Conservation (phyloP, 2,888 invertebrate genomes). For the Sceliomorpha sp. region DNA sequence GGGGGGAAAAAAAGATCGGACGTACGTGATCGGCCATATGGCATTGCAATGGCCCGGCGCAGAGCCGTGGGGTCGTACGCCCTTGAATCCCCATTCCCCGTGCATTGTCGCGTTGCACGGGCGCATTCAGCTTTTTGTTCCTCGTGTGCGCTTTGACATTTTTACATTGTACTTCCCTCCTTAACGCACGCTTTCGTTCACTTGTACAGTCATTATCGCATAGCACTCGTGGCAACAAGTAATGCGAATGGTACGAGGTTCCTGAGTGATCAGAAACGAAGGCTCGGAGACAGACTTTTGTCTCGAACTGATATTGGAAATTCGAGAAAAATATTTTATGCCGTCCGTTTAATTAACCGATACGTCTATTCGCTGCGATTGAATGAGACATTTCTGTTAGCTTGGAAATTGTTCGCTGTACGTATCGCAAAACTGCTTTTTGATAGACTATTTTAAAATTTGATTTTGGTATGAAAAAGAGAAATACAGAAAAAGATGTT, state of each 20-base stretch:
- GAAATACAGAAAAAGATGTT: no score
- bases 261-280: slow-evolving; percentile 59
- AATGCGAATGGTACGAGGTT: slow-evolving; percentile 18
- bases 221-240: slow-evolving; percentile 15
- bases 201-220: slow-evolving; percentile 41
- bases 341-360: no score
- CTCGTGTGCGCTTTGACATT: slow-evolving; percentile 42
- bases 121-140: slow-evolving; percentile 44
- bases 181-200: slow-evolving; percentile 41
- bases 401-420: no score
- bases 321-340: no score
- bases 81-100: slow-evolving; percentile 32
- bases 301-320: not conserved
- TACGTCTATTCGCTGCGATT: no score
- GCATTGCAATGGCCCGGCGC: slow-evolving; percentile 67
- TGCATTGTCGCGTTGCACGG: slow-evolving; percentile 36
- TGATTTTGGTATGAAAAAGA: no score
- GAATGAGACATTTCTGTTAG: no score
- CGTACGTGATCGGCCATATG: slow-evolving; percentile 66
- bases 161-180: slow-evolving; percentile 42
- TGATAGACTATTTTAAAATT: no score
- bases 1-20: slow-evolving; percentile 65
- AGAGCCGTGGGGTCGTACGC: slow-evolving; percentile 43
- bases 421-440: no score
- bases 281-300: slow-evolving; percentile 33